Conservation (phyloP, 2,113 vertebrate species). For the Pica pica region DNA sequence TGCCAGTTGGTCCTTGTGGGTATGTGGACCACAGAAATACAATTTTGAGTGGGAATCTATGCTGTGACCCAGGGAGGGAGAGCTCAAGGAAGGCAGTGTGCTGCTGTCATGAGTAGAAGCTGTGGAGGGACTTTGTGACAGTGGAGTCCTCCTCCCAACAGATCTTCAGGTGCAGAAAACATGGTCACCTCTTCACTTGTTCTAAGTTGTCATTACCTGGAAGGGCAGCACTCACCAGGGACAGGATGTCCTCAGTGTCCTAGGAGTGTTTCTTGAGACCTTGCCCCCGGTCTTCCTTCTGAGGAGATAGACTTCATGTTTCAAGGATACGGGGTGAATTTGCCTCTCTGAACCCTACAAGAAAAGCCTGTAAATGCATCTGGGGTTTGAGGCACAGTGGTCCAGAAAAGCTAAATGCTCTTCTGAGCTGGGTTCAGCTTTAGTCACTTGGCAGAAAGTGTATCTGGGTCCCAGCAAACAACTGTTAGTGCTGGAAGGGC, state of each 20-base stretch:
- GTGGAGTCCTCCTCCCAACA: background rate
- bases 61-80: background rate
- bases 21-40: background rate
- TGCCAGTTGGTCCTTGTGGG: background rate
- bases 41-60: background rate
- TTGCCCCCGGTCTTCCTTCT: background rate
- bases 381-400: background rate
- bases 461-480: conserved; percentile 60
- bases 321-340: background rate
- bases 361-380: background rate
- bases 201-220: background rate
- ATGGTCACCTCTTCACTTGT: background rate
- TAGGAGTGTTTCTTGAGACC: background rate
- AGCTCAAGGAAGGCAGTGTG: background rate
- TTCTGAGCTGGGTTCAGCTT: background rate
- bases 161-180: background rate
- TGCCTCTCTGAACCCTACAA: background rate
- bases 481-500: conserved; percentile 66
- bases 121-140: background rate
- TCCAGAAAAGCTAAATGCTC: background rate
- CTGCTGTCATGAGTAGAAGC: background rate
- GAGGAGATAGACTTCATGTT: background rate
- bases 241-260: background rate
- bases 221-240: background rate
- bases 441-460: conserved; percentile 64